These are phyloP conservation scores for Scaptodrosophila lebanonensis DNA, from an alignment of 1,140 invertebrate genomes.

Conservation along the genomic window DNA sequence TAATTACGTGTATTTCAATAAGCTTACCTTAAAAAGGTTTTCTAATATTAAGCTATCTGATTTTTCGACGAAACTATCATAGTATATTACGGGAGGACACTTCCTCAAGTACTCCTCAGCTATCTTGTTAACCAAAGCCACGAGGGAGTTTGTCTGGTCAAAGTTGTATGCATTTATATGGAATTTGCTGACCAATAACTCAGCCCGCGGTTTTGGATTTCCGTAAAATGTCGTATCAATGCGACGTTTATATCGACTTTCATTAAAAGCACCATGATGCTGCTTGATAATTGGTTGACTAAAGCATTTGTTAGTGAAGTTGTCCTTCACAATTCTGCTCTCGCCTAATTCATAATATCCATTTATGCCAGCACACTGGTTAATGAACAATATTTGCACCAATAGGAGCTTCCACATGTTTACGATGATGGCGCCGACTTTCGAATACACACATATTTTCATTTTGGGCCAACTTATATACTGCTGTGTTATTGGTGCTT, in stretches of 20 bases:
- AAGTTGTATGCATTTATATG: constrained; percentile 59
- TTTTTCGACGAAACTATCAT: constrained; percentile 79
- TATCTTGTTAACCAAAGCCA: constrained; percentile 80
- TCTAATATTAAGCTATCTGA: constrained; percentile 79
- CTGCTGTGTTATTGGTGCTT: too few relatives aligned
- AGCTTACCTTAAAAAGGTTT: constrained; percentile 78
- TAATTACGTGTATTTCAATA: background rate
- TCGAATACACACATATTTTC: background rate
- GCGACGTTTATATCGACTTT: constrained; percentile 37
- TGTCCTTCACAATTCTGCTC: background rate
- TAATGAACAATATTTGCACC: constrained; percentile 15
- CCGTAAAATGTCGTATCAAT: constrained; percentile 78
- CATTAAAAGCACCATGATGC: constrained; percentile 23
- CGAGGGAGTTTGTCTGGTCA: constrained; percentile 79
- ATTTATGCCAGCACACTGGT: background rate
- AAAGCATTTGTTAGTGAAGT: constrained; percentile 24
- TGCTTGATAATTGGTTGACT: constrained; percentile 49
- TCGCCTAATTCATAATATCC: background rate
- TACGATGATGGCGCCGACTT: background rate
- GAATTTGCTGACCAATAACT: constrained; percentile 78
- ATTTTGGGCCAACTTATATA: background rate
- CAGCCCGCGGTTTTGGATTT: constrained; percentile 79
- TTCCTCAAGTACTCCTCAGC: constrained; percentile 79
- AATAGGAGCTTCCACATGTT: too few relatives aligned
- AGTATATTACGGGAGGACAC: constrained; percentile 81